Conservation (phyloP, 2,113 vertebrate genomes). For the Bufo bufo region DNA sequence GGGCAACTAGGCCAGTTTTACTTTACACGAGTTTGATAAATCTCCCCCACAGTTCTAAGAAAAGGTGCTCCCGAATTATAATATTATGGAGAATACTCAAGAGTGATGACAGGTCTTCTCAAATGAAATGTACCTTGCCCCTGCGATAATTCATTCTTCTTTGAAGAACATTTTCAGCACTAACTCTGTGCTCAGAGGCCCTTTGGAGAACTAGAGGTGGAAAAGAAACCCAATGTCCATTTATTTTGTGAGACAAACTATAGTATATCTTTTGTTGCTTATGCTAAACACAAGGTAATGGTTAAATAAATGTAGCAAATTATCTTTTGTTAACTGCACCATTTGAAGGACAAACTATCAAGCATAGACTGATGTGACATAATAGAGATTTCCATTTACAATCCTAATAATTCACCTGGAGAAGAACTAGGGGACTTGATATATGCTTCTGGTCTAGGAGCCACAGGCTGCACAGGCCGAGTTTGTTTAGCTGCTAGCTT, state of each 20-base stretch:
- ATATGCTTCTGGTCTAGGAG: conserved; percentile 91
- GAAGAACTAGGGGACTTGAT: conserved; percentile 85
- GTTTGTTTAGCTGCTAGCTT: conserved; percentile 96
- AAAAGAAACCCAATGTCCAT: neutral
- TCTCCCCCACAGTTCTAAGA: too few relatives aligned
- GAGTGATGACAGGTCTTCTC: neutral
- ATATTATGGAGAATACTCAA: too few relatives aligned
- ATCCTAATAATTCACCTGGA: conserved; percentile 72
- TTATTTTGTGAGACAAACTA: neutral
- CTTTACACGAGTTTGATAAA: too few relatives aligned
- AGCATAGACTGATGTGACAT: neutral
- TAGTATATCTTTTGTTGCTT: neutral
- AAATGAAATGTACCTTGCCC: conserved; percentile 71
- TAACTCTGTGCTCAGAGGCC: conserved; percentile 67
- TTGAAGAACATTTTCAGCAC: conserved; percentile 65
- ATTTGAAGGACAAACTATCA: neutral
- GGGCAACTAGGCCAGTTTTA: too few relatives aligned
- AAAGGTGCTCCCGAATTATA: too few relatives aligned
- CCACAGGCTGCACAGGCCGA: conserved; percentile 94
- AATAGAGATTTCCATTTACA: neutral
- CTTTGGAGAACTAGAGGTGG: conserved; percentile 71
- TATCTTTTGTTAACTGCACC: neutral
- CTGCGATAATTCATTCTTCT: conserved; percentile 77
- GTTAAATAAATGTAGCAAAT: neutral
- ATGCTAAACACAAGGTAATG: neutral